phyloP scores from a whole-genome alignment of 2,797 vertebrate species.

The Nannoperca australis region DNA sequence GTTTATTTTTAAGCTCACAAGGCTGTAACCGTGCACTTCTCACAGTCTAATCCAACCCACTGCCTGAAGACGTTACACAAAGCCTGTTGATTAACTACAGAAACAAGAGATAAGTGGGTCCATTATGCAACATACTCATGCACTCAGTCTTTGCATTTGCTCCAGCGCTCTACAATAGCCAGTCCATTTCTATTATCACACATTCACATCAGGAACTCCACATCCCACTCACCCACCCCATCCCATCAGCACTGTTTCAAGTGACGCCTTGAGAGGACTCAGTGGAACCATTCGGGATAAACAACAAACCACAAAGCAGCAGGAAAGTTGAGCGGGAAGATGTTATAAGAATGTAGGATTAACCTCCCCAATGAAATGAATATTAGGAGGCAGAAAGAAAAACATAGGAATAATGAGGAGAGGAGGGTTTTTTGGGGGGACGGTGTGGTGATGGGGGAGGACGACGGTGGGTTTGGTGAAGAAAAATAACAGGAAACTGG shows the following conservation, averaged over 20 bases:
- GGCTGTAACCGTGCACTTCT: slow-evolving; percentile 11
- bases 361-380: slow-evolving; percentile 54
- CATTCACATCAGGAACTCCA: slow-evolving; percentile 69
- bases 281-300: slow-evolving; percentile 24
- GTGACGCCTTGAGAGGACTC: slow-evolving; percentile 56
- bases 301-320: slow-evolving; percentile 46
- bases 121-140: slow-evolving; percentile 30
- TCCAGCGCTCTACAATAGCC: slow-evolving; percentile 28
- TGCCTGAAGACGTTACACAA: slow-evolving; percentile 18
- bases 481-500: slow-evolving; percentile 68
- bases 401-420: slow-evolving; percentile 45
- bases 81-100: slow-evolving; percentile 13
- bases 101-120: slow-evolving; percentile 29
- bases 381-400: slow-evolving; percentile 50
- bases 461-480: slow-evolving; percentile 32
- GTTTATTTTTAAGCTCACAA: slow-evolving; percentile 33
- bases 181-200: slow-evolving; percentile 71
- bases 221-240: slow-evolving; percentile 47
- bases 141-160: slow-evolving; percentile 37
- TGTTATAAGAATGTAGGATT: slow-evolving; percentile 31
- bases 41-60: not conserved
- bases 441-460: slow-evolving; percentile 32
- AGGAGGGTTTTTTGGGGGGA: slow-evolving; percentile 13
- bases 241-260: slow-evolving; percentile 57
- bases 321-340: slow-evolving; percentile 41